Evolutionary conservation across 2,888 invertebrate genomes (phyloP).

Genomic region (Limnephilus lunatus): DNA sequence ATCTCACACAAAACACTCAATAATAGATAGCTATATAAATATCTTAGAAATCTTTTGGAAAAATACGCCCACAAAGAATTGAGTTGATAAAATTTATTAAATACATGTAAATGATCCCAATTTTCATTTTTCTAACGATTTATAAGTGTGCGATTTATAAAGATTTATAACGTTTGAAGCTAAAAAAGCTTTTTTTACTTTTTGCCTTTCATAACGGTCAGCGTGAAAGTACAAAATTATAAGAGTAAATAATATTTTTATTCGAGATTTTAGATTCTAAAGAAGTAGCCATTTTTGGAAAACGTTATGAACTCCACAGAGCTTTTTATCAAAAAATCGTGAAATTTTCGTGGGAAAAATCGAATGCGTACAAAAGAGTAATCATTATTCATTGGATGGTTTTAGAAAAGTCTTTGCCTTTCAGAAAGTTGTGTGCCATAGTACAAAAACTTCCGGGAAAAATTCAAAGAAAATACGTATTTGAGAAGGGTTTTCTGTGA

Average conservation of each 20-base stretch:
- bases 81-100: too few species aligned
- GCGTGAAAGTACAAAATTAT: not conserved
- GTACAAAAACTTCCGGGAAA: conserved; percentile 7
- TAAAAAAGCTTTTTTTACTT: not conserved
- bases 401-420: conserved; percentile 43
- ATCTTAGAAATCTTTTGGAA: too few species aligned
- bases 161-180: not conserved
- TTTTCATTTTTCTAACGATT: not conserved
- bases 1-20: too few species aligned
- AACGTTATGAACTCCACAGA: not conserved
- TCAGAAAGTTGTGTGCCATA: conserved; percentile 40
- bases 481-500: conserved; percentile 65
- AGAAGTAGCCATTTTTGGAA: not conserved
- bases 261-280: not conserved
- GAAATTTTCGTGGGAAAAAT: not conserved
- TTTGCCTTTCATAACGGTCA: not conserved
- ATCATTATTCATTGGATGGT: conserved; percentile 42
- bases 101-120: too few species aligned
- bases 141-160: not conserved
- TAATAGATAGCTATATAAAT: too few species aligned
- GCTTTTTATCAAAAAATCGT: conserved; percentile 5
- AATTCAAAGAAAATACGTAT: conserved; percentile 55
- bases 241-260: not conserved
- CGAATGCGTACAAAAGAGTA: conserved; percentile 29
- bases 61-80: too few species aligned